Percentiles rank a stretch among this genome's conserved stretches.
These are phyloP conservation scores for Dolichopus griseipennis DNA, from an alignment of 2,888 invertebrate species.

Conservation along the genomic window DNA sequence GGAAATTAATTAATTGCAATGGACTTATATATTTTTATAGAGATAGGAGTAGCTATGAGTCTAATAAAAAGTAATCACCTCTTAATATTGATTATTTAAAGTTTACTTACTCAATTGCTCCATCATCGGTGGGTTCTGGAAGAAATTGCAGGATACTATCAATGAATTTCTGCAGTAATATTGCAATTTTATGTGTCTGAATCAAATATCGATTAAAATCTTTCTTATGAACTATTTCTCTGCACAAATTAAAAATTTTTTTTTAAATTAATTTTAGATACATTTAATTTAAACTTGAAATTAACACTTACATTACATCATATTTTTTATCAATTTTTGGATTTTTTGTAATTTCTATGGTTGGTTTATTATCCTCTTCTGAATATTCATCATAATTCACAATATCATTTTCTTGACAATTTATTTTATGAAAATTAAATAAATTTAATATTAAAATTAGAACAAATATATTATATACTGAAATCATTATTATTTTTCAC, in stretches of 20 bases:
- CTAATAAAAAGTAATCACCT: too few species aligned
- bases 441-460: not conserved
- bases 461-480: not conserved
- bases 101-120: not conserved
- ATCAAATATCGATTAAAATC: not conserved
- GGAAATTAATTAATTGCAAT: not conserved
- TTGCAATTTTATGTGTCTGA: not conserved
- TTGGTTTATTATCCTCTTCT: not conserved
- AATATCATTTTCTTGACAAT: not conserved
- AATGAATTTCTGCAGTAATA: not conserved
- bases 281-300: not conserved
- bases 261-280: not conserved
- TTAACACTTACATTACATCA: not conserved
- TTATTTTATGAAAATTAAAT: not conserved
- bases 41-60: too few species aligned
- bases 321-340: not conserved
- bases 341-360: not conserved
- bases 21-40: too few species aligned
- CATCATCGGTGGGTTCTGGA: not conserved
- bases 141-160: not conserved
- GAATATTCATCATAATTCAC: not conserved
- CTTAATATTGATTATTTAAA: too few species aligned
- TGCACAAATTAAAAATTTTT: not conserved
- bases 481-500: too few species aligned
- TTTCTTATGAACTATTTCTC: not conserved